Conservation (phyloP, 2,888 invertebrate genomes). For the Polia nebulosa region DNA sequence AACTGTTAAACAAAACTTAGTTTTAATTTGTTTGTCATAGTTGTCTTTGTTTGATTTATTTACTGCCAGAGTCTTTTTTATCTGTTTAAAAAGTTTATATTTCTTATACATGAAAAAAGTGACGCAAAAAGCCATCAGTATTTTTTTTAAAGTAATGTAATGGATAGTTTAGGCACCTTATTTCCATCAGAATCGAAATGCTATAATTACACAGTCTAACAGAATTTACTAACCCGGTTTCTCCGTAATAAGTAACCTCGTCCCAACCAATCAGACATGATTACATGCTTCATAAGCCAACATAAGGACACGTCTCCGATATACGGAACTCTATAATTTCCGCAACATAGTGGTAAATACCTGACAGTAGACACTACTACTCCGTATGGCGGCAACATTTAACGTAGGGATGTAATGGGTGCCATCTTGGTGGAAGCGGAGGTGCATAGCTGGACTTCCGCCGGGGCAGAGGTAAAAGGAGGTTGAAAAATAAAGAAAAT, state of each 20-base stretch:
- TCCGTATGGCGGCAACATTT: conserved; percentile 9
- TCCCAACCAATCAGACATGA: conserved; percentile 26
- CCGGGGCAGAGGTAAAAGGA: neutral
- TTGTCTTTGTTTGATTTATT: neutral
- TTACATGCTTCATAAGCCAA: conserved; percentile 45
- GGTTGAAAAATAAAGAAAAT: no score
- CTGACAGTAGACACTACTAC: conserved; percentile 18
- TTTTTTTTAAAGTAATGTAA: no score
- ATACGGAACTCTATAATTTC: conserved; percentile 53
- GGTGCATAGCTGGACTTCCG: neutral
- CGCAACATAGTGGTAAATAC: conserved; percentile 57
- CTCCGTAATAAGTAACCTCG: neutral
- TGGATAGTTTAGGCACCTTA: neutral
- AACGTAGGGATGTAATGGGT: neutral
- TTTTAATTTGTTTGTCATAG: conserved; percentile 3
- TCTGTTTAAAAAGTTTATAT: neutral
- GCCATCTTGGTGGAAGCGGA: neutral
- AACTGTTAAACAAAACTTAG: conserved; percentile 14
- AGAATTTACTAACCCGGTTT: conserved; percentile 16
- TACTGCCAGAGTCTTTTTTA: no score
- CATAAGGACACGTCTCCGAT: conserved; percentile 32
- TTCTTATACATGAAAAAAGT: no score
- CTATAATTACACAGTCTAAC: neutral
- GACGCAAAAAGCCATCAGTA: no score
- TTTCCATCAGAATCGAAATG: neutral